Conservation (phyloP, 2,113 vertebrate species). For the Seriola quinqueradiata region DNA sequence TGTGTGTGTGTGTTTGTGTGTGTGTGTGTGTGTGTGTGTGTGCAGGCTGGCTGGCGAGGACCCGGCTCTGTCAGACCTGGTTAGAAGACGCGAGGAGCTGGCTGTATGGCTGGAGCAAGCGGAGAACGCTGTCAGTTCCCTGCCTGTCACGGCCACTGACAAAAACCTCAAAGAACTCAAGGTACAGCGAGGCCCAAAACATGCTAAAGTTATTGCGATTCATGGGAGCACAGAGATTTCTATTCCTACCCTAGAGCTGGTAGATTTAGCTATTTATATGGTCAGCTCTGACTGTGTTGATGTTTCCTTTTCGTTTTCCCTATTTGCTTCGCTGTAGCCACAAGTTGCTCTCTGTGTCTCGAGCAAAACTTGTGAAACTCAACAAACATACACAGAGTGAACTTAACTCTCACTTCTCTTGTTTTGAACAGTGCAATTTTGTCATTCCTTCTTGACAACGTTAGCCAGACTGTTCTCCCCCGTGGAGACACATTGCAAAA, state of each 20-base stretch:
- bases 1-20: conserved; percentile 32
- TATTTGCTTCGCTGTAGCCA: not conserved
- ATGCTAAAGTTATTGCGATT: not conserved
- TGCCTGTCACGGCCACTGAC: conserved; percentile 80
- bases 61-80: conserved; percentile 85
- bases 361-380: conserved; percentile 18
- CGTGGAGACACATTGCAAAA: not conserved
- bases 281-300: conserved; percentile 9
- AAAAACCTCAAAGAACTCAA: conserved; percentile 87
- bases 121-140: conserved; percentile 81
- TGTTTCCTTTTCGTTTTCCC: conserved; percentile 11
- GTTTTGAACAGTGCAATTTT: conserved; percentile 31
- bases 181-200: conserved; percentile 78
- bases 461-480: not conserved
- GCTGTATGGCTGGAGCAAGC: conserved; percentile 88
- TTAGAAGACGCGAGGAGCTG: conserved; percentile 84
- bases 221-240: conserved; percentile 1
- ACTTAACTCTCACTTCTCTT: not conserved
- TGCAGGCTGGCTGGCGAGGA: conserved; percentile 88
- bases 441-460: not conserved
- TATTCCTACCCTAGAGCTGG: conserved; percentile 22
- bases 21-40: conserved; percentile 47
- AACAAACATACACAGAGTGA: conserved; percentile 19
- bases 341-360: conserved; percentile 34
- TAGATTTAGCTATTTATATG: conserved; percentile 20